Conservation (phyloP, 2,888 invertebrate genomes). For the Lumbricus terrestris region DNA sequence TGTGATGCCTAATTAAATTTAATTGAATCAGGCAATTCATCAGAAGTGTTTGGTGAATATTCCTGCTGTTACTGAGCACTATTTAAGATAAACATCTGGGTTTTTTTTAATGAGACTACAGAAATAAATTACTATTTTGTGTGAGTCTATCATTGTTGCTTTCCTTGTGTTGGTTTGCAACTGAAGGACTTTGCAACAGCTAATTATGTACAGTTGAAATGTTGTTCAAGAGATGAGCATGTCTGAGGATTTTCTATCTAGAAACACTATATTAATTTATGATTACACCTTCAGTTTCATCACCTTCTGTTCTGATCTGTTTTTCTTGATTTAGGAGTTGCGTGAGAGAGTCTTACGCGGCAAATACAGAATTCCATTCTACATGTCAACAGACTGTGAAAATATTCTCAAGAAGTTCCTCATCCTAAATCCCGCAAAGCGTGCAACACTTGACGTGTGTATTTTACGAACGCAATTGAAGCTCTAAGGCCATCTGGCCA, state of each 20-base stretch:
- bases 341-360: slow-evolving; percentile 95
- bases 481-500: background rate
- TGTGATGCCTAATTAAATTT: no score
- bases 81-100: background rate
- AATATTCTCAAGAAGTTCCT: slow-evolving; percentile 98
- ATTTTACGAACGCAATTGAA: background rate
- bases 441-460: slow-evolving; percentile 27
- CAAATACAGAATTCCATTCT: slow-evolving; percentile 99
- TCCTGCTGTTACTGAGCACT: background rate
- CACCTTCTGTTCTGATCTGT: background rate
- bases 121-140: background rate
- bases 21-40: no score
- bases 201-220: background rate
- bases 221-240: background rate
- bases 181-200: no score
- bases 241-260: background rate
- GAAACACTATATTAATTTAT: background rate
- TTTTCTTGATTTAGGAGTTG: slow-evolving; percentile 67
- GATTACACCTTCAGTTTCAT: background rate
- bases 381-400: slow-evolving; percentile 99
- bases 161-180: background rate
- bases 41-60: no score
- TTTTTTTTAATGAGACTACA: background rate
- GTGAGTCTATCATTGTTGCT: background rate
- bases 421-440: slow-evolving; percentile 88